Evolutionary conservation across 2,888 invertebrate genomes (phyloP), one percentile per base, ranked within the genome.

Genomic region (Anticlea derivata): DNA sequence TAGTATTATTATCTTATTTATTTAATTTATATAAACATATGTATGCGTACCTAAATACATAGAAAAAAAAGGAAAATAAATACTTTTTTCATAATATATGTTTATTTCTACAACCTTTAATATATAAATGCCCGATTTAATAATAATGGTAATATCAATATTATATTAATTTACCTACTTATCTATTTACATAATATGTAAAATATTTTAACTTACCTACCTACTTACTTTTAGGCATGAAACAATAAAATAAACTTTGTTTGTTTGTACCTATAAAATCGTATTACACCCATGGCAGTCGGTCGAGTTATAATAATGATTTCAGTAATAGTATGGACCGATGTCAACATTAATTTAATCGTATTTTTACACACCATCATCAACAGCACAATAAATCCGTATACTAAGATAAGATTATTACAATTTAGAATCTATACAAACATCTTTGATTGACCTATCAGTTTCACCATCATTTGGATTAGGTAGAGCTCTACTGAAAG

Each of bases 51-150:
- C 6, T 23, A 23, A 7, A 7, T 12, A 11, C 8, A 11, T 5
- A 40, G 39, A 7, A 23, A 20, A 17, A 2, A 1, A 29, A 12
- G 17, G 31, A 31, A 53, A 58, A 57, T 49, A 52, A 50, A 44
- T 33, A 52, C 8, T 7, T 20, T 38, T 47, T 53, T 60, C 62
- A 65, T 75, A 70, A 65, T 63, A 69, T 63, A 69, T 67, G 63
- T 85, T 86, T 85, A 85, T 82, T 85, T 56, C 45, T 74, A 70
- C 76, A 75, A 71, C 70, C 67, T 66, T 65, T 63, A 54, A 59
- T 63, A 73, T 78, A 79, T 79, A 73, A 73, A 73, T 77, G 72
- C 75, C 72, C 61, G 60, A 72, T 70, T 59, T 54, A 50, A 67
- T 63, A 50, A 67, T 63, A 61, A 70, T 67, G 64, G 64, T 49